Base-by-base conservation (phyloP, 2,113 vertebrate species). In the Thalassoma bifasciatum region DNA sequence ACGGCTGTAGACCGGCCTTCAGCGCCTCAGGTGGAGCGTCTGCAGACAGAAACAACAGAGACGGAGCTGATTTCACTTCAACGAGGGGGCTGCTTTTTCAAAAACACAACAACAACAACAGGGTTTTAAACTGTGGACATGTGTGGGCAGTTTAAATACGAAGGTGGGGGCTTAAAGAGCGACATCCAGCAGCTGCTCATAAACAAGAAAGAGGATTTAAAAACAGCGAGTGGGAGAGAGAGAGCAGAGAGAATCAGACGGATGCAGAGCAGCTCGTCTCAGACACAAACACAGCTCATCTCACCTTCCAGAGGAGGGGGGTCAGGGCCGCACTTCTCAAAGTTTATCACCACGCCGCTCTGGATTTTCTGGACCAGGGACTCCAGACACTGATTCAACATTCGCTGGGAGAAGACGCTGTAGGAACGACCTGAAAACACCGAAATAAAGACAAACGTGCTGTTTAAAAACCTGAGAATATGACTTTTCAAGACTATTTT, bases 331-430 rank as follows among this genome's bases (percentile, higher is more conserved):
- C 96, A 95, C 92, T 99, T 99, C 92, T 99, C 98, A 89, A 99
- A 99, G 88, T 99, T 96, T 76, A 99, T 97, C 64, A 99, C 98
- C 56, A 99, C 97, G 56, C 98, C 98, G 77, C 97, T 99, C 82
- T 97, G 96, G 72, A 99, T 96, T 87, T 99, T 99, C 91, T 99
- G 98, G 85, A 98, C 97, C 87, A 99, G 88, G 61, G 97, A 99
- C 89, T 99, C 98, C 82, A 99, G 92, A 93, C 98, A 99, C 77
- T 99, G 98, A 90, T 98, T 98, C 83, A 99, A 91, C 97, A 98
- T 99, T 56, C 97, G 94, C 93, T 98, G 96, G 42, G 98, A 98
- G 80, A 96, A 96, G 2, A 99, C 96, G 37, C 96, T 97, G 72
- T 99, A 99, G 1, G 98, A 99, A 12, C 98, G 98, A 46, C 98